phyloP scores from a whole-genome alignment of 1,140 invertebrate genomes.

The Trichonephila clavata region DNA sequence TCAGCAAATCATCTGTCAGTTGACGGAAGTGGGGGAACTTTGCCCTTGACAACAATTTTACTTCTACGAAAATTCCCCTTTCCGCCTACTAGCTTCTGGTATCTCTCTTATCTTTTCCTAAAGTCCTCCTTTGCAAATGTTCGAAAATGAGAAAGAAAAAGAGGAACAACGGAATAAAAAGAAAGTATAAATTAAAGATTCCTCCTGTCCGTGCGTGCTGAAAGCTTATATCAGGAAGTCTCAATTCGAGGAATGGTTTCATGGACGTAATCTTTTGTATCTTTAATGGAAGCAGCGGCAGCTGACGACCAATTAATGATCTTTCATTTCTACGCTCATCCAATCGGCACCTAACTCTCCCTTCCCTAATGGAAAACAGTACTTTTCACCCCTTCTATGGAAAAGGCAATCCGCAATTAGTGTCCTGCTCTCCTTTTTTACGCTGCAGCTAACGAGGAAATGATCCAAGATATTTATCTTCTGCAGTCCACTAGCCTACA shows the following conservation, averaged over 20 bases:
- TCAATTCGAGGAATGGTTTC: neutral
- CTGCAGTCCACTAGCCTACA: neutral
- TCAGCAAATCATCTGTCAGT: too few species aligned
- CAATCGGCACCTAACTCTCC: constrained; percentile 33
- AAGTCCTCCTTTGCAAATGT: too few species aligned
- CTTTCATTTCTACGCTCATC: constrained; percentile 33
- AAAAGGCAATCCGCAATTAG: constrained; percentile 34
- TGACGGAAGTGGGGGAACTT: too few species aligned
- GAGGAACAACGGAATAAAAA: neutral
- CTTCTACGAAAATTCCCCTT: too few species aligned
- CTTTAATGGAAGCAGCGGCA: constrained; percentile 12
- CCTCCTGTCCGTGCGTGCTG: neutral
- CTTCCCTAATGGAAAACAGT: constrained; percentile 36
- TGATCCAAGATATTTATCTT: constrained; percentile 38
- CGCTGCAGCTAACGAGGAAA: constrained; percentile 14
- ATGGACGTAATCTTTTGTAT: constrained; percentile 39
- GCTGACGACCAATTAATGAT: constrained; percentile 47
- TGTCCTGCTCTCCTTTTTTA: neutral
- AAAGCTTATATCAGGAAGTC: neutral
- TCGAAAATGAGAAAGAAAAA: neutral
- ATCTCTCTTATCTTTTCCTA: too few species aligned
- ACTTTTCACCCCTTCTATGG: neutral
- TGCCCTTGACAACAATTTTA: too few species aligned
- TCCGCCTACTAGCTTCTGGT: too few species aligned
- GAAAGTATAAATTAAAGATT: neutral